Conservation (phyloP, 2,797 vertebrate genomes). For the Poliocrania exsul region DNA sequence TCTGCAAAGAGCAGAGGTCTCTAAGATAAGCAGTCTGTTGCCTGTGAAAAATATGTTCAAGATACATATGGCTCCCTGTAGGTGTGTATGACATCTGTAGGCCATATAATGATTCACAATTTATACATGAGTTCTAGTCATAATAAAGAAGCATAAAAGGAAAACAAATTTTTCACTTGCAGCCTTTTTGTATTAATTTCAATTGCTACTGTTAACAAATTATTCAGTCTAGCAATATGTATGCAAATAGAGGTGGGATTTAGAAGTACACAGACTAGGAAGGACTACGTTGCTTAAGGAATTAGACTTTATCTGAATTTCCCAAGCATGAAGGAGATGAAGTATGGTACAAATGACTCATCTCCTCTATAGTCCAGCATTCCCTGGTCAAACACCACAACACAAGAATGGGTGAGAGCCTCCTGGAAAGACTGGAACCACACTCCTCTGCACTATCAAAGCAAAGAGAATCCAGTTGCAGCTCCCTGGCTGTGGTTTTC, state of each 20-base stretch:
- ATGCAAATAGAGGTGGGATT: neutral
- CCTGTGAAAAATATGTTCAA: neutral
- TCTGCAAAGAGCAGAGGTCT: neutral
- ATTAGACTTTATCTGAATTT: neutral
- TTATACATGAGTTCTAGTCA: neutral
- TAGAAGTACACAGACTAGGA: neutral
- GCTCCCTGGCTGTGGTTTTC: neutral
- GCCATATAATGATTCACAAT: neutral
- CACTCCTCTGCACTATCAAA: neutral
- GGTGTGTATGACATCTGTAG: neutral
- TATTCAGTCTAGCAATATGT: neutral
- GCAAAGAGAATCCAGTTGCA: neutral
- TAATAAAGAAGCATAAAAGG: neutral
- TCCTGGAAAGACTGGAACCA: neutral
- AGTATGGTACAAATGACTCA: neutral
- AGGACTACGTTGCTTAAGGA: neutral
- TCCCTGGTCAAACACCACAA: neutral
- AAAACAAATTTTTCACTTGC: neutral
- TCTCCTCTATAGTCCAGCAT: neutral
- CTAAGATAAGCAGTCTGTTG: neutral
- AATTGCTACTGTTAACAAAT: neutral
- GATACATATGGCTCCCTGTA: neutral
- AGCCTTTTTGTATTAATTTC: neutral
- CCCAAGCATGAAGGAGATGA: neutral
- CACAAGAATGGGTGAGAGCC: neutral